Percentiles rank a stretch among this genome's conserved stretches.
Conservation (phyloP, 2,797 vertebrate species). For the Staurois parvus region DNA sequence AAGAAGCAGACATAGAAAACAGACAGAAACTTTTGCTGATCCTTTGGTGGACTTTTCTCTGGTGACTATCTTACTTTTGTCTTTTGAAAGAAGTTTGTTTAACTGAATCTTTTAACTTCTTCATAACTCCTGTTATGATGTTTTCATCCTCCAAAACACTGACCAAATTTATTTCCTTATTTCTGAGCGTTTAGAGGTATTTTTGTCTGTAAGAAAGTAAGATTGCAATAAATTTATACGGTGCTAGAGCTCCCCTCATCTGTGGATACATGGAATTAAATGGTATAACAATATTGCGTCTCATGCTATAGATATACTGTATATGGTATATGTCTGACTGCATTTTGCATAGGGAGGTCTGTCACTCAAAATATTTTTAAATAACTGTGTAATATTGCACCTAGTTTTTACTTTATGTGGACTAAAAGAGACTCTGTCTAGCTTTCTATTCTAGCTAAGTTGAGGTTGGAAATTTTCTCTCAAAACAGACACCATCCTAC, state of each 20-base stretch:
- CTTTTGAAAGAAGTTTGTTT: conserved; percentile 74
- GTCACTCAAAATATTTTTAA: too few relatives aligned
- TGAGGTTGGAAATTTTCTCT: too few relatives aligned
- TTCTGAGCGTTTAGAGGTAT: conserved; percentile 67
- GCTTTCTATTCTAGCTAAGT: too few relatives aligned
- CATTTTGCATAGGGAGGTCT: not conserved
- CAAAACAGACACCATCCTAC: too few relatives aligned
- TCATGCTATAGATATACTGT: too few relatives aligned
- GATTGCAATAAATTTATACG: conserved; percentile 65
- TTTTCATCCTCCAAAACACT: conserved; percentile 76
- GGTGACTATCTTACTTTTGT: conserved; percentile 72
- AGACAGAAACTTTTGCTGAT: conserved; percentile 73
- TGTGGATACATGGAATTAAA: conserved; percentile 55
- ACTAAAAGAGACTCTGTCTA: too few relatives aligned
- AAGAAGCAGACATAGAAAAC: conserved; percentile 74
- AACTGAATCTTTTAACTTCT: conserved; percentile 70
- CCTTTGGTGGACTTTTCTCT: conserved; percentile 70
- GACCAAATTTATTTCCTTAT: conserved; percentile 72
- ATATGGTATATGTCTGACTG: not conserved
- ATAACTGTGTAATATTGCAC: too few relatives aligned
- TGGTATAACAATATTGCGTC: too few relatives aligned
- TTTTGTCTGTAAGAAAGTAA: conserved; percentile 69
- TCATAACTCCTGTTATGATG: conserved; percentile 69
- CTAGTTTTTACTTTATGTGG: too few relatives aligned
- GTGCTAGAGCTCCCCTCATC: conserved; percentile 77